A percentile compares a stretch with the other conserved stretches of the same genome.
Conservation (phyloP, 92 coral and sea anemone species). For the Actinostola sp. region DNA sequence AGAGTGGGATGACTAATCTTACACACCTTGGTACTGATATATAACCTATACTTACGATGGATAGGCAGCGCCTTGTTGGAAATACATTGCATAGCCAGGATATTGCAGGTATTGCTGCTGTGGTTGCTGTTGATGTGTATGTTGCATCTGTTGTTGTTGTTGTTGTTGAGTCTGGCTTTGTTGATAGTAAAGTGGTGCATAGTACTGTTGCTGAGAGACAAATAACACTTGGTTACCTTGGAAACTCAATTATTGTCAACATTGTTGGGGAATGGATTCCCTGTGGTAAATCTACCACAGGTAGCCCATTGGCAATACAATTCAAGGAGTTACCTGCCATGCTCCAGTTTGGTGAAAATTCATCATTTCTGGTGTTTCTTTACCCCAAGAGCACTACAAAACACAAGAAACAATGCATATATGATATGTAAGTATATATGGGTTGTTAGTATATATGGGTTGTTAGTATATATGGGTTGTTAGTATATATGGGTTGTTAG, state of each 20-base stretch:
- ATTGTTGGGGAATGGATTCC: slow-evolving; percentile 6
- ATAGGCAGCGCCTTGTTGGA: slow-evolving; percentile 59
- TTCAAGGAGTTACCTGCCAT: slow-evolving; percentile 86
- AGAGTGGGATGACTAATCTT: too few relatives aligned
- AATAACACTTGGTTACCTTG: neutral
- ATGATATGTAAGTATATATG: slow-evolving; percentile 33
- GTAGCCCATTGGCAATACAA: neutral
- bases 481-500: slow-evolving; percentile 37
- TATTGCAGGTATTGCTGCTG: slow-evolving; percentile 70
- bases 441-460: slow-evolving; percentile 41
- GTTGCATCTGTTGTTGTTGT: slow-evolving; percentile 34
- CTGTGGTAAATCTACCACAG: neutral
- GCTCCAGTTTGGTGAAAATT: slow-evolving; percentile 56
- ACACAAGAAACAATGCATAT: neutral
- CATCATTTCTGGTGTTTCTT: slow-evolving; percentile 70
- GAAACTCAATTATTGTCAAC: neutral
- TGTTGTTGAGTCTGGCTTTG: slow-evolving; percentile 73
- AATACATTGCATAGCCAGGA: slow-evolving; percentile 76
- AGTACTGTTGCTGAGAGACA: slow-evolving; percentile 38
- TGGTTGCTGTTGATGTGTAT: slow-evolving; percentile 53
- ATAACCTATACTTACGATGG: slow-evolving; percentile 18
- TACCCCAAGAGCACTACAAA: slow-evolving; percentile 91
- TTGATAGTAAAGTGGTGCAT: slow-evolving; percentile 64
- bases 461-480: slow-evolving; percentile 43
- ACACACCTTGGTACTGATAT: too few relatives aligned